Base-by-base conservation (phyloP, 2,888 invertebrate genomes). In the Alviniconcha strummeri region DNA sequence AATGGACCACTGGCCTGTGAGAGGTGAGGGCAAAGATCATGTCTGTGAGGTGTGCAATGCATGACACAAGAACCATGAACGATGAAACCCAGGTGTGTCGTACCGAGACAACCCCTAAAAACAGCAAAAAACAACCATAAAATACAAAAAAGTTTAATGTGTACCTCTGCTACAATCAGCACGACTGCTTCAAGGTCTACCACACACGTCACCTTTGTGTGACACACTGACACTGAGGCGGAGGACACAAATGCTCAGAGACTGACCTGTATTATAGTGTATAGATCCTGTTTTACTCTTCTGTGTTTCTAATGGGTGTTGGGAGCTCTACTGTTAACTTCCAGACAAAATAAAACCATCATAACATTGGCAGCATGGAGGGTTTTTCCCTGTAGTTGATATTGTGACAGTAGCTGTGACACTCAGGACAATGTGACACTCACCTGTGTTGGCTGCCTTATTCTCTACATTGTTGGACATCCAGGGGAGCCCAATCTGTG, bases 141-240 rank as follows among this genome's bases (percentile, higher is more conserved):
- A n/a, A 36, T 77, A 57, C 54, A 57, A 57, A 75, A 75, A 77
- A 77, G 60, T 77, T n/a, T 57, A 19, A 19, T 13, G 19, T 77
- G 19, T 77, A 57, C 19, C 17, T 77, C 13, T 77, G 77, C 77
- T 55, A 1, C n/a, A 76, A 76, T 52, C 72, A 75, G 75, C 75
- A 17, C 7, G 54, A 75, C 54, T 75, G 75, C 15, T 75, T 75
- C 55, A 75, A 75, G 15, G 75, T 75, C 5, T 75, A 75, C 19
- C 75, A 36, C 36, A 36, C 36, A 36, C 36, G 3, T 36, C 36
- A 36, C 36, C 36, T 36, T 36, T 36, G 36, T 36, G 36, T 36
- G 36, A 36, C 74, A 75, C 55, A 55, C 54, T 55, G 55, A 55
- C 55, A 55, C 17, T 75, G 55, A 75, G 54, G 17, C 2, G 7